A percentile compares a stretch with the other conserved stretches of the same genome.
phyloP scores from a whole-genome alignment of 2,888 invertebrate genomes.

The Spatulosminthurus flaviceps region DNA sequence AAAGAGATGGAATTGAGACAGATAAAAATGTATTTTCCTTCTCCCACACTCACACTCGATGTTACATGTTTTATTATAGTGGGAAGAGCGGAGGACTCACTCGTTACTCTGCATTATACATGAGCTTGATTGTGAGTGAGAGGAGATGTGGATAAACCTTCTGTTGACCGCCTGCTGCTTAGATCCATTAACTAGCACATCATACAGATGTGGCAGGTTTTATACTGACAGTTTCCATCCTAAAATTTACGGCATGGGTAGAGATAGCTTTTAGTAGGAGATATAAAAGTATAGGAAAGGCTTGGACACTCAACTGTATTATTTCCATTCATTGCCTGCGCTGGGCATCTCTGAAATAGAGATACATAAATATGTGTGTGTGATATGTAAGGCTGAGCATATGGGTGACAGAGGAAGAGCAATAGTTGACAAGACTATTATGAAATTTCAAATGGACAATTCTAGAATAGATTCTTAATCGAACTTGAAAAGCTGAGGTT shows the following conservation, averaged over 20 bases:
- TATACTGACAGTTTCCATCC: not conserved
- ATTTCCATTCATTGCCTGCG: too few species aligned
- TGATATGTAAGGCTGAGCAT: not conserved
- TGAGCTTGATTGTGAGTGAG: too few species aligned
- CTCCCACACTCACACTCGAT: too few species aligned
- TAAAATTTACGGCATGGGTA: not conserved
- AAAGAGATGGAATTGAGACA: constrained; percentile 1
- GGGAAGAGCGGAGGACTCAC: too few species aligned
- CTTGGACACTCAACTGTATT: not conserved
- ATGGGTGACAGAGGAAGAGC: not conserved
- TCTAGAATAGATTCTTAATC: constrained; percentile 57
- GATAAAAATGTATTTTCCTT: not conserved
- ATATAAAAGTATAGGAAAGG: not conserved
- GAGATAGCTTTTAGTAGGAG: too few species aligned
- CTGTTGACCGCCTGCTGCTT: constrained; percentile 38
- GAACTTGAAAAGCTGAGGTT: constrained; percentile 54
- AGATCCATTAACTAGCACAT: constrained; percentile 41
- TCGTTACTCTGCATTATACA: too few species aligned
- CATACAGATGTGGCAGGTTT: constrained; percentile 32
- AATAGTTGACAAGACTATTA: constrained; percentile 11
- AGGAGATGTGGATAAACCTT: constrained; percentile 28
- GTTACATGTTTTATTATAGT: too few species aligned
- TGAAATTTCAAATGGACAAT: constrained; percentile 51
- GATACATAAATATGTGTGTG: too few species aligned
- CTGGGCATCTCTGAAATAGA: too few species aligned